Base-by-base conservation (phyloP, 1,140 invertebrate species). In the Cyclargus thomasi region DNA sequence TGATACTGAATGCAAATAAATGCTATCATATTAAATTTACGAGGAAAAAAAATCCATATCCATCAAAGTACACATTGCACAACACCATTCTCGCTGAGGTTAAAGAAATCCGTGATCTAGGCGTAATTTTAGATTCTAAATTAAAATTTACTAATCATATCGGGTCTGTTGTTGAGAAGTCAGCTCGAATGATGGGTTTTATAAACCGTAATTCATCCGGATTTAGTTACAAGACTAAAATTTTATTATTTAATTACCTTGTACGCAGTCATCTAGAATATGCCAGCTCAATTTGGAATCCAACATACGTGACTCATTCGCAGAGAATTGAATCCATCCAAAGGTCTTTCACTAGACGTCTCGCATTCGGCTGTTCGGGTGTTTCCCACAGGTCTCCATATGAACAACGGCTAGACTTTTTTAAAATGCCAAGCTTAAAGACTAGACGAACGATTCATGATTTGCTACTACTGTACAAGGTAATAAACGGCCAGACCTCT, bases 221-320 rank as follows among this genome's bases (percentile, higher is more conserved):
- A n/a, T 55, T 55, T 55, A 1, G 7, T 8, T 55, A 8, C 64
- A 47, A 57, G 16, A 70, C 68, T 11, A 70, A 66, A 53, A 55
- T 67, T 18, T 39, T 55, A 22, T 35, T 70, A 10, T 70, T 64
- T 59, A 64, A 70, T 47, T 35, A 64, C 47, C 18, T 67, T n/a
- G 64, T 70, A 4, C 69, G 69, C 18, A 70, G 69, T 14, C 59
- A 64, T 17, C 64, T 70, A 16, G 68, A 70, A 23, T 63, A 62
- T 66, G 68, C 68, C 36, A 65, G 64, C 11, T n/a, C 57, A 17
- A 53, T 66, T 17, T 70, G 68, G 68, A 70, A 63, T n/a, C 68
- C 68, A 10, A 18, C 39, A 1, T 65, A 65, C 18, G 53, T 35
- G 18, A 35, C 29, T 6, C 55, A 63, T n/a, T 64, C 53, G 14